Evolutionary conservation across 2,888 invertebrate species (phyloP), one percentile per base, ranked within the genome.

Genomic region (Tenthredo distinguenda): DNA sequence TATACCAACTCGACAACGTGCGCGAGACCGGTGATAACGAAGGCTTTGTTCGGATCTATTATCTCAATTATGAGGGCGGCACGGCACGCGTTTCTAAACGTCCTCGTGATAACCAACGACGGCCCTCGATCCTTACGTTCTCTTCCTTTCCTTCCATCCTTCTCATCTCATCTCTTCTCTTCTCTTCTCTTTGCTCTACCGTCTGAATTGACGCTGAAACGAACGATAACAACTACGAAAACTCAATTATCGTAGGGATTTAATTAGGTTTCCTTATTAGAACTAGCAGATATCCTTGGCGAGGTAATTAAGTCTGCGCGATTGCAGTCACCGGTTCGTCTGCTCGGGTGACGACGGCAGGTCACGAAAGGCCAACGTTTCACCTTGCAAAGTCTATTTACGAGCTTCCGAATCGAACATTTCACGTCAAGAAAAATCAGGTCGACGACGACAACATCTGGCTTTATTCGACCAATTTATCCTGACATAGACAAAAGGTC

Each of bases 41-140:
- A 81, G 81, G 81, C 81, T 81, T 81, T 81, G 81, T 81, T 81
- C 81, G 81, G 81, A 81, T 81, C 81, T 81, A 81, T 81, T 81
- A 81, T 81, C 81, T 81, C 81, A 81, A 81, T 81, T 81, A 81
- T 58, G 58, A 81, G 34, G 81, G 81, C 62, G 81, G 81, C 81
- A 62, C 62, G 81, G 62, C 81, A 81, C 81, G 58, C 81, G 81
- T 62, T 81, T 81, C 81, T 62, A 81, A 81, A 81, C 81, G 81
- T 81, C 81, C 26, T 62, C 58, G 62, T 81, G 81, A 62, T 62
- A 81, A 81, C 81, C 81, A 81, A 81, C 81, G 81, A 81, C 62
- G 62, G 40, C 62, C 58, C 58, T 81, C 62, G 81, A 81, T 81
- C 77, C 77, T 77, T 77, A 55, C 50, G 26, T 21, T 21, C 74